Percentiles rank a stretch among this genome's conserved stretches.
phyloP scores from a whole-genome alignment of 2,113 vertebrate species.

The Grammomys dolichurus region DNA sequence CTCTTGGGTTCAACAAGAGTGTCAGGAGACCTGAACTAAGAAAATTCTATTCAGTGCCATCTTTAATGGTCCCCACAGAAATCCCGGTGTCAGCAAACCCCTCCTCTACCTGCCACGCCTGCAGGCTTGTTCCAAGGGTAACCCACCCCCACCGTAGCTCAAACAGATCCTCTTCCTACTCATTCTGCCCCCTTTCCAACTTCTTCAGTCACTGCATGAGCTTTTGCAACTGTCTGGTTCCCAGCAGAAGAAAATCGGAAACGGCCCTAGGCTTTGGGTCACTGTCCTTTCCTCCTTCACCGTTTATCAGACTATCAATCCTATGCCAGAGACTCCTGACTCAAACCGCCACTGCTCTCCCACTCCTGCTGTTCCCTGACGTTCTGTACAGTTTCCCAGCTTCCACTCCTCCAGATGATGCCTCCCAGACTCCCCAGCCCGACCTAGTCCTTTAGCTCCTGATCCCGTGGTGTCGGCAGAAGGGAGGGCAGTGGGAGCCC shows the following conservation, averaged over 20 bases:
- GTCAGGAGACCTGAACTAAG: not conserved
- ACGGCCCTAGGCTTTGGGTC: not conserved
- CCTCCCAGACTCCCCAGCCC: not conserved
- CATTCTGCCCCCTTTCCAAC: not conserved
- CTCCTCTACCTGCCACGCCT: not conserved
- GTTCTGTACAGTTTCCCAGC: not conserved
- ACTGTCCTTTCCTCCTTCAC: not conserved
- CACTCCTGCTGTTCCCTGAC: not conserved
- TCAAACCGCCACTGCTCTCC: not conserved
- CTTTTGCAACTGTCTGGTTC: not conserved
- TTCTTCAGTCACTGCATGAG: not conserved
- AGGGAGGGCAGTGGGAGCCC: not conserved
- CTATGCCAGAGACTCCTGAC: not conserved
- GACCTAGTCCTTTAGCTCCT: not conserved
- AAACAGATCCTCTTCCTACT: not conserved
- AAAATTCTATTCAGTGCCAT: not conserved
- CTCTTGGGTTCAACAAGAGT: not conserved
- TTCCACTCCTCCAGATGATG: not conserved
- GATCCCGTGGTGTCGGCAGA: not conserved
- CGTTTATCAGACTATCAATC: not conserved
- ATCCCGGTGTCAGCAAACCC: not conserved
- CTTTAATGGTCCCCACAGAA: not conserved
- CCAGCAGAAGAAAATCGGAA: slow-evolving; percentile 21
- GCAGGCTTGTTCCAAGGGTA: not conserved
- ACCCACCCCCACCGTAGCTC: not conserved